phyloP scores from a whole-genome alignment of 2,888 invertebrate species.

The Hyalella azteca region DNA sequence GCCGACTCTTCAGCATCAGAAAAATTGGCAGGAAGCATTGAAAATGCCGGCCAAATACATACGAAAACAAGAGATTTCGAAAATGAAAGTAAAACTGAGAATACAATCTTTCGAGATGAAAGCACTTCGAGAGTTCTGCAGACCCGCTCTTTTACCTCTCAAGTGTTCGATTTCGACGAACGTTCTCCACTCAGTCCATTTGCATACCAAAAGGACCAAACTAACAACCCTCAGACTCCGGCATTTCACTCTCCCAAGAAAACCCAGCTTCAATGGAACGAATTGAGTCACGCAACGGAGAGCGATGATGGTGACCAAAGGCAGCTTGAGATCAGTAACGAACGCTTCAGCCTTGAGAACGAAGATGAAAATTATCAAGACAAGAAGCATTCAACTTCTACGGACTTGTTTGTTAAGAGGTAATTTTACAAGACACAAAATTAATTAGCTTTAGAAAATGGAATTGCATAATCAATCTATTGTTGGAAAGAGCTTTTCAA shows the following conservation, averaged over 20 bases:
- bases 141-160: not conserved
- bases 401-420: no score
- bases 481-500: no score
- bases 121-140: not conserved
- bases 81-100: not conserved
- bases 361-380: constrained; percentile 12
- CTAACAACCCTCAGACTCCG: not conserved
- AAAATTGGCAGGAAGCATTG: not conserved
- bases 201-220: constrained; percentile 26
- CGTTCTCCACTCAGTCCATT: not conserved
- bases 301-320: not conserved
- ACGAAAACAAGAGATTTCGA: not conserved
- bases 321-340: no score
- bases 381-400: no score
- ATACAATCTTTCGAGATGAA: not conserved
- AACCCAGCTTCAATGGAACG: constrained; percentile 32
- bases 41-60: not conserved
- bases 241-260: constrained; percentile 13
- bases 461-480: no score
- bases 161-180: not conserved
- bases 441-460: no score
- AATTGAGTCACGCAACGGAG: not conserved
- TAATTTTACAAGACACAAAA: no score
- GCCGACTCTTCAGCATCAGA: not conserved
- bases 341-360: not conserved